These are phyloP conservation scores for Drosophila antonietae DNA, from an alignment of 2,888 invertebrate genomes.

Conservation along the genomic window DNA sequence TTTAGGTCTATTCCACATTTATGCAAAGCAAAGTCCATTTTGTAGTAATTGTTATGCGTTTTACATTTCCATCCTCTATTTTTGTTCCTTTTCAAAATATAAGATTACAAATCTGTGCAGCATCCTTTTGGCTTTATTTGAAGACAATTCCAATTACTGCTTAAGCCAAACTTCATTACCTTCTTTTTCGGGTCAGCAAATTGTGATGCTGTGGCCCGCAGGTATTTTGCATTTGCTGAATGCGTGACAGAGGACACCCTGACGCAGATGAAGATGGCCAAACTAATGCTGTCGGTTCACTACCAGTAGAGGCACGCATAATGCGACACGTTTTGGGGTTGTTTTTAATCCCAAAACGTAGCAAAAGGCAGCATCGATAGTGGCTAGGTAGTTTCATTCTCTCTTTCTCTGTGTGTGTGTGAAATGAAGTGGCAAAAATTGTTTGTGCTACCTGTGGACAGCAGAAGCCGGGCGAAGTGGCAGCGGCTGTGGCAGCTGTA, in stretches of 20 bases:
- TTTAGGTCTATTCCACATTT: not conserved
- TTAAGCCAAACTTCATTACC: slow-evolving; percentile 22
- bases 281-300: slow-evolving; percentile 31
- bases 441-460: slow-evolving; percentile 69
- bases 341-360: slow-evolving; percentile 74
- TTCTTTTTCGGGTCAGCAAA: slow-evolving; percentile 8
- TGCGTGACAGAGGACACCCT: slow-evolving; percentile 11
- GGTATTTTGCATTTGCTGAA: slow-evolving; percentile 45
- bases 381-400: slow-evolving; percentile 32
- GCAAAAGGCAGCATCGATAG: slow-evolving; percentile 36
- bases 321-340: slow-evolving; percentile 73
- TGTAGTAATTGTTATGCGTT: not conserved
- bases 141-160: slow-evolving; percentile 19
- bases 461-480: slow-evolving; percentile 31
- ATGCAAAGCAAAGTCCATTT: not conserved
- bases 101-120: slow-evolving; percentile 5
- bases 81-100: not conserved
- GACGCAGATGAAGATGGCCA: slow-evolving; percentile 31
- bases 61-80: not conserved
- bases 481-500: slow-evolving; percentile 45
- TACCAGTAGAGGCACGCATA: slow-evolving; percentile 50
- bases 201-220: slow-evolving; percentile 29
- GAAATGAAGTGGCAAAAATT: slow-evolving; percentile 78
- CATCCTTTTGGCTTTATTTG: slow-evolving; percentile 1
- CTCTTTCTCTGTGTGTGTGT: slow-evolving; percentile 36